A percentile compares a stretch with the other conserved stretches of the same genome.
phyloP scores from a whole-genome alignment of 2,113 vertebrate genomes.

The Oncorhynchus gorbuscha region DNA sequence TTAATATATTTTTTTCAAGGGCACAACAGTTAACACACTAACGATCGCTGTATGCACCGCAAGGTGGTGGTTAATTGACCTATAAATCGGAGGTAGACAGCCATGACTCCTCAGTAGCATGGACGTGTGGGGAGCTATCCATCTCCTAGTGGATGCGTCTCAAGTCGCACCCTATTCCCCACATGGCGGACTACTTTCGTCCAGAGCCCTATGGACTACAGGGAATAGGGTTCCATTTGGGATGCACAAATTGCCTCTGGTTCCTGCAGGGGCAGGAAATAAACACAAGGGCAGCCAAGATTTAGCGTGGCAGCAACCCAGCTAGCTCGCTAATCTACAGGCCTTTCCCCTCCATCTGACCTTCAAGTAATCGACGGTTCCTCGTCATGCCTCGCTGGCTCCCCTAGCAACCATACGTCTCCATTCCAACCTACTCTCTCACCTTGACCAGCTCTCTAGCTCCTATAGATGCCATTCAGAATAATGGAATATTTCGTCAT shows the following conservation, averaged over 20 bases:
- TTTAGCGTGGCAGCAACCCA: slow-evolving; percentile 40
- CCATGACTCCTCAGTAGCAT: slow-evolving; percentile 7
- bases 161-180: not conserved
- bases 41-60: slow-evolving; percentile 14
- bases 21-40: not conserved
- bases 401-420: slow-evolving; percentile 25
- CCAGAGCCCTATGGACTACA: too few species aligned
- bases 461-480: slow-evolving; percentile 18
- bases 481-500: not conserved
- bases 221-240: too few species aligned
- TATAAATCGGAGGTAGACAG: slow-evolving; percentile 30
- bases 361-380: slow-evolving; percentile 47
- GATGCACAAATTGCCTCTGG: not conserved
- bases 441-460: slow-evolving; percentile 27
- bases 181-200: not conserved
- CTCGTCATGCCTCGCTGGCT: slow-evolving; percentile 27
- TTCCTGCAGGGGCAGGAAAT: slow-evolving; percentile 47
- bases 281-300: slow-evolving; percentile 34
- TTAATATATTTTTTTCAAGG: slow-evolving; percentile 19
- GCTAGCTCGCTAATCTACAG: slow-evolving; percentile 52
- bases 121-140: slow-evolving; percentile 14
- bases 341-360: slow-evolving; percentile 50
- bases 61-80: slow-evolving; percentile 11
- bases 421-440: slow-evolving; percentile 1
- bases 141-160: slow-evolving; percentile 11